These are phyloP conservation scores for Ciona savignyi DNA, from an alignment of 23 tunicate species.

Conservation along the genomic window DNA sequence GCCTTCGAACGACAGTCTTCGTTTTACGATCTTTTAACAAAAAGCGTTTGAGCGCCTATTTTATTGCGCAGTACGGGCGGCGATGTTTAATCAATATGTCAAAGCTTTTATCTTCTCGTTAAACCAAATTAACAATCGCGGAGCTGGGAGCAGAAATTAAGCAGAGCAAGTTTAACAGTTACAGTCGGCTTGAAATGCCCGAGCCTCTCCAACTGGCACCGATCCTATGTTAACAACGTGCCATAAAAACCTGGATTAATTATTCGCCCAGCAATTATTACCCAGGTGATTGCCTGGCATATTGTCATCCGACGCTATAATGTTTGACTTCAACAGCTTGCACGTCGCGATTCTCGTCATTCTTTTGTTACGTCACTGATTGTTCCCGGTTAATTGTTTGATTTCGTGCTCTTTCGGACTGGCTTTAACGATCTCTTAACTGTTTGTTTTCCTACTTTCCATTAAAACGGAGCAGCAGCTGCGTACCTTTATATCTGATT, in stretches of 20 bases:
- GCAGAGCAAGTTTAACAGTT: no score
- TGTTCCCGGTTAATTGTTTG: background rate
- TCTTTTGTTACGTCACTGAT: background rate
- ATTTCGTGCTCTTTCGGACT: background rate
- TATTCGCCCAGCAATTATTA: slow-evolving; percentile 1
- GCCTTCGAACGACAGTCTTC: no score
- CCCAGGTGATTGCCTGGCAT: background rate
- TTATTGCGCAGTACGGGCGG: background rate
- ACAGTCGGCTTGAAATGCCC: no score
- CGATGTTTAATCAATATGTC: background rate
- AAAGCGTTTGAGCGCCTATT: background rate
- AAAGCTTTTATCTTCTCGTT: slow-evolving; percentile 1
- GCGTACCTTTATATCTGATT: no score
- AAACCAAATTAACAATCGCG: slow-evolving; percentile 1
- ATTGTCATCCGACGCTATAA: background rate
- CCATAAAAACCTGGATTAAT: background rate
- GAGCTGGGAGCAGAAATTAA: background rate
- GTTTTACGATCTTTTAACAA: background rate
- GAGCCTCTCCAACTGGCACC: no score
- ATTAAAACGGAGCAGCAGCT: background rate
- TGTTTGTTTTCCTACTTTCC: slow-evolving; percentile 1
- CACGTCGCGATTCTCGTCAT: background rate
- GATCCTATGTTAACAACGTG: no score
- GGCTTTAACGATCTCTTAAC: background rate
- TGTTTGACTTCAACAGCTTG: background rate